Evolutionary conservation across 2,113 vertebrate species (phyloP), one percentile per base, ranked within the genome.

Genomic region (Lasiurus cinereus): DNA sequence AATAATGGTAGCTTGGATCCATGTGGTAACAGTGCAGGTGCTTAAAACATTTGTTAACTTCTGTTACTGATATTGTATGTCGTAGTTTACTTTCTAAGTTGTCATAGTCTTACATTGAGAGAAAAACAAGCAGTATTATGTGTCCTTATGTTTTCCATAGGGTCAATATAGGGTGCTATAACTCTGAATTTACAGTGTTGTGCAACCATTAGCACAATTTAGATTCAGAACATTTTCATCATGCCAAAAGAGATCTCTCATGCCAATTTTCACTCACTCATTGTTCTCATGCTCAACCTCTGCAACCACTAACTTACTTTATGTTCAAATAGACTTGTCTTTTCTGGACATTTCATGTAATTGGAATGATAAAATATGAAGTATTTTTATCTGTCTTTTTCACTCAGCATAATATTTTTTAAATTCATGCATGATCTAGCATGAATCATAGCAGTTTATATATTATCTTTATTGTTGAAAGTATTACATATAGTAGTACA

Each of bases 221-320:
- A 83, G 24, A 90, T 93, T 92, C 83, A 76, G 72, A 79, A 80
- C 36, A 43, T 80, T 93, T 87, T 4, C 11, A 73, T 94, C 56
- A 62, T 0, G 1, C 33, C 29, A 78, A 74, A 76, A 72, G 24
- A 83, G 33, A 64, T 39, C 16, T 79, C 31, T 83, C 10, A 31
- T 43, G 72, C 85, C 14, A 66, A 76, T 76, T 74, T 88, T 11
- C 50, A 84, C 19, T 56, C 39, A 82, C 31, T 73, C 43, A 10
- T 46, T 39, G 24, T 87, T 92, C 36, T n/a, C 69, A 83, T 3
- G 4, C 39, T 94, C 43, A 86, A 54, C 50, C 27, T 46, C 36
- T 83, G 62, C 6, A 84, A 48, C 36, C 46, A 72, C n/a, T 43
- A 70, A 88, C 80, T 92, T 72, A 43, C 24, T 96, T 85, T 82